These are phyloP conservation scores for Zootoca vivipara DNA, from an alignment of 2,113 vertebrate genomes.

Conservation along the genomic window DNA sequence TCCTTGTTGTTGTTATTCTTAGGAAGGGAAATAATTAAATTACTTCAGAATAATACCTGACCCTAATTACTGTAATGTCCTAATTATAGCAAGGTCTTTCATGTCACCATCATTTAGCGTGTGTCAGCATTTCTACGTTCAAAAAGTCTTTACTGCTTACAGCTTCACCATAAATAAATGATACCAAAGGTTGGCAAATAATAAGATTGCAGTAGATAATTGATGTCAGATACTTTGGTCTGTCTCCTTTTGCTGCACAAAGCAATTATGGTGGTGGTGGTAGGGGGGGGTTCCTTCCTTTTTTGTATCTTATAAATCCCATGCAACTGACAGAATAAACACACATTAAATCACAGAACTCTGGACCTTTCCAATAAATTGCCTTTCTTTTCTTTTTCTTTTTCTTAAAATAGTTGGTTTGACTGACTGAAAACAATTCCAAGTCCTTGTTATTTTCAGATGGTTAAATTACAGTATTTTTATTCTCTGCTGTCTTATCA, in stretches of 20 bases:
- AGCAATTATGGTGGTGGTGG: not conserved
- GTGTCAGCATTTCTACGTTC: not conserved
- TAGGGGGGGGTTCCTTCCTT: not conserved
- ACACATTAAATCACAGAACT: not conserved
- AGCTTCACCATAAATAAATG: not conserved
- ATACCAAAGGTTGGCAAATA: not conserved
- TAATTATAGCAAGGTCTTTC: slow-evolving; percentile 24
- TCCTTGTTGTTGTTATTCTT: not conserved
- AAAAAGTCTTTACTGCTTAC: not conserved
- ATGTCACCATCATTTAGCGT: not conserved
- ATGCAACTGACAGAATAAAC: not conserved
- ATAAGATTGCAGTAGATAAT: not conserved
- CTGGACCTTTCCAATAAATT: not conserved
- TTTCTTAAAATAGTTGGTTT: not conserved
- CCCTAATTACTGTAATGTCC: slow-evolving; percentile 37
- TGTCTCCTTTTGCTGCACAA: not conserved
- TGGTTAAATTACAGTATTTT: not conserved
- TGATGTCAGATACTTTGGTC: rapidly evolving
- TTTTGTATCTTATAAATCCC: not conserved
- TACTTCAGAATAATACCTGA: slow-evolving; percentile 28
- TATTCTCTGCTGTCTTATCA: not conserved
- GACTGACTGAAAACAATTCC: not conserved
- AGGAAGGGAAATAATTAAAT: slow-evolving; percentile 30
- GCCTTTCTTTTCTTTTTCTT: not conserved
- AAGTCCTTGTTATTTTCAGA: not conserved